Percentiles rank a stretch among this genome's conserved stretches.
Conservation (phyloP, 2,113 vertebrate species). For the Peromyscus maniculatus region DNA sequence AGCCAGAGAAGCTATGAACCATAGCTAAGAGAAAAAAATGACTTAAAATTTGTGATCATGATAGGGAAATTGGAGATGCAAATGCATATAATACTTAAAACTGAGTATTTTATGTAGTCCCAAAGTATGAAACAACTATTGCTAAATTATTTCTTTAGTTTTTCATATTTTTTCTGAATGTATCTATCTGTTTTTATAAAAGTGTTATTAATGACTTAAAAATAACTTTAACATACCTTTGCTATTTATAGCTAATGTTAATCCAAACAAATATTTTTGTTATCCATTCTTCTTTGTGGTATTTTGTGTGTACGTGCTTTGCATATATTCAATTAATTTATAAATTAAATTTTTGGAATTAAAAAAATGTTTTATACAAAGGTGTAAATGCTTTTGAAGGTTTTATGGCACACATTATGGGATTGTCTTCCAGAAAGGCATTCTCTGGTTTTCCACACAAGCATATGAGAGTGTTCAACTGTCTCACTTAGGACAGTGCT, state of each 20-base stretch:
- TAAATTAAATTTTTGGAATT: not conserved
- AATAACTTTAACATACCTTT: not conserved
- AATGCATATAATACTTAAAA: conserved; percentile 20
- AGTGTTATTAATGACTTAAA: not conserved
- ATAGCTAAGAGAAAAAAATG: not conserved
- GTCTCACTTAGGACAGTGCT: not conserved
- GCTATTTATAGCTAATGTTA: not conserved
- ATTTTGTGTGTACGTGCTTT: not conserved
- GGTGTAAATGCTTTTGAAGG: not conserved
- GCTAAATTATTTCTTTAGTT: not conserved
- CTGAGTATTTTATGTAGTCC: not conserved
- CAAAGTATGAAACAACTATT: not conserved
- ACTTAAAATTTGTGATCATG: not conserved
- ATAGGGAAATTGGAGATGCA: not conserved
- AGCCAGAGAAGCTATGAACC: not conserved
- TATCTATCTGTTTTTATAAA: not conserved
- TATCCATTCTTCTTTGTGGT: not conserved
- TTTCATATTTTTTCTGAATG: conserved; percentile 17
- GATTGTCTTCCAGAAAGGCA: not conserved
- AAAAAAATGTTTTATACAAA: conserved; percentile 5
- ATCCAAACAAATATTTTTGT: not conserved
- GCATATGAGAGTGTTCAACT: not conserved
- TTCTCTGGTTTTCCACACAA: not conserved
- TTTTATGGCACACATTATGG: not conserved
- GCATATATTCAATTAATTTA: not conserved